Evolutionary conservation across 2,113 vertebrate species (phyloP), one percentile per base, ranked within the genome.

Genomic region (Albula glossodonta): DNA sequence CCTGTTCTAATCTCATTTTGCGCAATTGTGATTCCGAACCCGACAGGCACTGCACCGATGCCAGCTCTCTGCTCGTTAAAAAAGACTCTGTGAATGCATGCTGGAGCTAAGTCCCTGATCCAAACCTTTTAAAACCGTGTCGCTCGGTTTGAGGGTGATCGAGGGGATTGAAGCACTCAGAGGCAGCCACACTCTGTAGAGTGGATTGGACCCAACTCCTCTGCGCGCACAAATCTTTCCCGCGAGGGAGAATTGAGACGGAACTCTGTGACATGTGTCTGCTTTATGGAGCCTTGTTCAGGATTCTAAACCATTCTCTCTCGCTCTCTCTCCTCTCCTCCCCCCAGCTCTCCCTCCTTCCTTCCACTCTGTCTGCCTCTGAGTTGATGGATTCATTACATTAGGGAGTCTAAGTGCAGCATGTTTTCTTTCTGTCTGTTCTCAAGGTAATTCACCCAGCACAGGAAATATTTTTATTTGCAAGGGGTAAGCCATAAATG

Each of bases 401-500:
- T 81, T 70, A 74, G 49, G 51, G 70, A 80, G 78, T 63, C 82
- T 63, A 66, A 83, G 60, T 50, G 82, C 82, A 10, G 57, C n/a
- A 22, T 49, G n/a, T 66, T 66, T 56, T 63, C 60, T 52, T 83
- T 48, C 56, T 83, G 56, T 83, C 15, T 50, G 57, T 70, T 74
- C 70, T 74, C 70, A 11, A 74, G 70, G 70, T 31, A 74, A 74
- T 74, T n/a, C 31, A 31, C 70, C n/a, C 70, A 31, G 70, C 22
- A 10, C 10, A 3, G 70, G n/a, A 74, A 74, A 74, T 74, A 74
- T 74, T 31, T 74, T 25, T n/a, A 74, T 10, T 22, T 74, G n/a
- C 70, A 31, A 74, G n/a, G 70, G 70, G 9, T n/a, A 74, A 74
- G 7, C 22, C 7, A 70, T 70, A 70, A 70, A 70, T 22, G 1